These are phyloP conservation scores for Dolichoris vasculosae DNA, from an alignment of 1,140 invertebrate genomes.

Conservation along the genomic window DNA sequence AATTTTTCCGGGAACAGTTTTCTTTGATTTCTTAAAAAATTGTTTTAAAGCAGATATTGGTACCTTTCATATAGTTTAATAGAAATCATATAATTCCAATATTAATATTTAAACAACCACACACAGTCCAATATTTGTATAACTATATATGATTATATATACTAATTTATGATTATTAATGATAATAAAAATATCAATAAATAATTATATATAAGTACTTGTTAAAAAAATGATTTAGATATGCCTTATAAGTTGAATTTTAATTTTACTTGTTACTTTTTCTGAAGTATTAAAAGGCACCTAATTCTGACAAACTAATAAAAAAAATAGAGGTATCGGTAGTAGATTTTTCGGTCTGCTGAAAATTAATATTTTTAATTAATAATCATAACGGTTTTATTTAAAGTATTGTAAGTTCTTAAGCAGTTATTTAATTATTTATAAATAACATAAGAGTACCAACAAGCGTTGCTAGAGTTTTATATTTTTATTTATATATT, in stretches of 20 bases:
- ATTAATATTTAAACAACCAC: background rate
- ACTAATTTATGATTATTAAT: background rate
- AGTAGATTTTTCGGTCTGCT: background rate
- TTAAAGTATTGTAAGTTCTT: background rate
- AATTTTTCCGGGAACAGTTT: background rate
- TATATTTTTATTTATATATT: background rate
- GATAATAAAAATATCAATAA: background rate
- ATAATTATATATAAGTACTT: background rate
- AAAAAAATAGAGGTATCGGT: background rate
- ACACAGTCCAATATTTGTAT: background rate
- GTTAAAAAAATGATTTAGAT: background rate
- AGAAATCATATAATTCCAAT: background rate
- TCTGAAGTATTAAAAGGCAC: constrained; percentile 1
- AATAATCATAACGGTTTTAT: background rate
- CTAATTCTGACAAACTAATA: background rate
- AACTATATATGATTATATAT: background rate
- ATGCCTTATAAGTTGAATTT: background rate
- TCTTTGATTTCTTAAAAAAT: background rate
- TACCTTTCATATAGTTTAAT: background rate
- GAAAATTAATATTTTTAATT: background rate
- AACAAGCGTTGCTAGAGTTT: background rate
- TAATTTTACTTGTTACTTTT: background rate
- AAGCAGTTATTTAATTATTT: background rate
- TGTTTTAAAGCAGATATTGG: background rate
- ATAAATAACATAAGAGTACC: background rate